A percentile compares a stretch with the other conserved stretches of the same genome.
Conservation (phyloP, 2,797 vertebrate species). For the Schizothorax lantsangensis region DNA sequence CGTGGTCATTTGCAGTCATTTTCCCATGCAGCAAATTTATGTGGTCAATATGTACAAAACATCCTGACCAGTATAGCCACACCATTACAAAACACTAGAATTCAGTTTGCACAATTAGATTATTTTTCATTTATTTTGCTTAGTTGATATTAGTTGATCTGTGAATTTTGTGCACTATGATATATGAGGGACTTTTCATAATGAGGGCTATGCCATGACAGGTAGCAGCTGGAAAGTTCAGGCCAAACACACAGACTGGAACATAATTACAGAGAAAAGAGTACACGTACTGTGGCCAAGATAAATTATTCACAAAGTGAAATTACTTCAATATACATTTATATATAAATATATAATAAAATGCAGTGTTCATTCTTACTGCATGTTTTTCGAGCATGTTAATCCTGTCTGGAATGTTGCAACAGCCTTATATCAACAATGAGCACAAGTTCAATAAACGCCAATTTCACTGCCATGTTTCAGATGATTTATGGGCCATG, state of each 20-base stretch:
- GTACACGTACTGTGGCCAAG: constrained; percentile 1
- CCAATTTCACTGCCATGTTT: constrained; percentile 56
- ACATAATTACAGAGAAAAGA: constrained; percentile 11
- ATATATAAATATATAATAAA: constrained; percentile 2
- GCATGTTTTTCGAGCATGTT: constrained; percentile 16
- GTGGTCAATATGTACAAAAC: too few species aligned
- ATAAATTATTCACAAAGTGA: constrained; percentile 28
- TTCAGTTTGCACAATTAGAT: background rate
- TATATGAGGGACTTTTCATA: background rate
- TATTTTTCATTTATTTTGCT: background rate
- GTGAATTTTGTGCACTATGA: background rate
- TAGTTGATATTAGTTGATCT: background rate
- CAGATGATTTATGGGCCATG: constrained; percentile 50
- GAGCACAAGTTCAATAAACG: constrained; percentile 49
- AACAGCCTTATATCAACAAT: constrained; percentile 45
- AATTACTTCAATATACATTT: constrained; percentile 6
- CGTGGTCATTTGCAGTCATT: background rate
- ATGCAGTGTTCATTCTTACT: constrained; percentile 40
- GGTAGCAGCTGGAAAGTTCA: constrained; percentile 19
- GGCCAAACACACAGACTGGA: background rate
- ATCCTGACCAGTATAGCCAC: background rate
- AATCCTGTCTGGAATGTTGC: constrained; percentile 53
- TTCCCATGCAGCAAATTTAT: background rate
- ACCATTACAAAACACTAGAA: constrained; percentile 11
- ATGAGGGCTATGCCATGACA: background rate